A percentile compares a stretch with the other conserved stretches of the same genome.
Evolutionary conservation across 2,797 vertebrate genomes (phyloP).

Genomic region (Centropyge bicolor): DNA sequence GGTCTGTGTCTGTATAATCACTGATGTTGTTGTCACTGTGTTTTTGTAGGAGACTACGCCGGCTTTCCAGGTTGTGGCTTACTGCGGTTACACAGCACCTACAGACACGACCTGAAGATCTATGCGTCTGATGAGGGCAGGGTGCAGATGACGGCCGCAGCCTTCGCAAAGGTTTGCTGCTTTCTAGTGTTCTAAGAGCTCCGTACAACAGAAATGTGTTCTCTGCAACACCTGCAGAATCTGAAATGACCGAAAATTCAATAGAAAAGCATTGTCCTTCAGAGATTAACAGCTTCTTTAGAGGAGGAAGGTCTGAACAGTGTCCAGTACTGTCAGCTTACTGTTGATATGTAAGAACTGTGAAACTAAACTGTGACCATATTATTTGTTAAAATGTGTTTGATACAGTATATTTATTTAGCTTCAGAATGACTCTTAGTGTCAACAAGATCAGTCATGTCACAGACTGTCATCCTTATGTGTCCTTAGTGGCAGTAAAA

Average conservation of each 20-base stretch:
- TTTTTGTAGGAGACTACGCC: slow-evolving; percentile 93
- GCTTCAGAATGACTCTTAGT: neutral
- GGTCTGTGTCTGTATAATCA: neutral
- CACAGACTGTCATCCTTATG: neutral
- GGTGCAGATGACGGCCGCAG: slow-evolving; percentile 99
- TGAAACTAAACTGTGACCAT: neutral
- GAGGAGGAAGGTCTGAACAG: neutral
- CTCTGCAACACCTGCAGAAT: neutral
- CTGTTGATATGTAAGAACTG: neutral
- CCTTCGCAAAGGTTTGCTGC: slow-evolving; percentile 94
- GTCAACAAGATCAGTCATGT: neutral
- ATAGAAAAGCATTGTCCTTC: neutral
- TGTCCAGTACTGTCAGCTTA: neutral
- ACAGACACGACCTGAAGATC: slow-evolving; percentile 98
- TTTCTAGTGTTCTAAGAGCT: neutral
- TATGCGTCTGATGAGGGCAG: slow-evolving; percentile 98
- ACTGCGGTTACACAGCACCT: slow-evolving; percentile 97
- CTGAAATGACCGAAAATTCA: neutral
- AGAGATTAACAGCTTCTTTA: neutral
- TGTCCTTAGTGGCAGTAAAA: neutral
- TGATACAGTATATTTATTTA: neutral
- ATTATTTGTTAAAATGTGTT: neutral
- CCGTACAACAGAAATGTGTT: neutral
- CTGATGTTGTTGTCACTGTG: neutral
- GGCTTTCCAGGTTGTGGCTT: slow-evolving; percentile 98